Conservation (phyloP, 35 echinoderm and acorn worm genomes). For the Holothuria glaberrima region DNA sequence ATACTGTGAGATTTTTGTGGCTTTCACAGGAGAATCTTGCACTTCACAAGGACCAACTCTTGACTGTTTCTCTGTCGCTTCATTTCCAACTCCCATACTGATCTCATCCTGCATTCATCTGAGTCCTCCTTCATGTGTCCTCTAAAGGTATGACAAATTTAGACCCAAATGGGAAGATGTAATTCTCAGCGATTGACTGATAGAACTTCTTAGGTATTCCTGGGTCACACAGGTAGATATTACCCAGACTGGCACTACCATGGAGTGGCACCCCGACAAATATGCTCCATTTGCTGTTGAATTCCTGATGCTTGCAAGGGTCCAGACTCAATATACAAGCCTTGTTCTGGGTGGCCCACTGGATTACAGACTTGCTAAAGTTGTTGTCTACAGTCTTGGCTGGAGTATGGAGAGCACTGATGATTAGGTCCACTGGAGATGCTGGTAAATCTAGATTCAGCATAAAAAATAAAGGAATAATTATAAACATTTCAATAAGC, state of each 20-base stretch:
- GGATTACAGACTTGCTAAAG: conserved; percentile 29
- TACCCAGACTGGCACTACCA: conserved; percentile 45
- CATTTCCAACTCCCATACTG: no score
- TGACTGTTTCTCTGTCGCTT: not conserved
- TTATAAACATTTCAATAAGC: no score
- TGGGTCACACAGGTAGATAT: conserved; percentile 52
- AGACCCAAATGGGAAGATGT: conserved; percentile 38
- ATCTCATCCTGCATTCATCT: not conserved
- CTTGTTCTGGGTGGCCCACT: conserved; percentile 61
- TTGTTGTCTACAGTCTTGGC: not conserved
- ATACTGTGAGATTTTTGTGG: not conserved
- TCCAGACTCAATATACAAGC: conserved; percentile 58
- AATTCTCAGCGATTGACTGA: not conserved
- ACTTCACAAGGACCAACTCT: not conserved
- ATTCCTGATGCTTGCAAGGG: conserved; percentile 41
- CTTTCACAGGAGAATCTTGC: not conserved
- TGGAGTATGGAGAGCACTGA: conserved; percentile 52
- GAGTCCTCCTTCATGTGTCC: conserved; percentile 41
- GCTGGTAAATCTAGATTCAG: conserved; percentile 40
- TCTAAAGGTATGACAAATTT: conserved; percentile 51
- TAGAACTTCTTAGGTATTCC: conserved; percentile 60
- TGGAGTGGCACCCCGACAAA: conserved; percentile 46
- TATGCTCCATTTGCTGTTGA: conserved; percentile 56
- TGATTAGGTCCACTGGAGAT: conserved; percentile 52
- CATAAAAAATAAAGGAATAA: no score